Base-by-base conservation (phyloP, 1,140 invertebrate genomes). In the Caerostris extrusa region DNA sequence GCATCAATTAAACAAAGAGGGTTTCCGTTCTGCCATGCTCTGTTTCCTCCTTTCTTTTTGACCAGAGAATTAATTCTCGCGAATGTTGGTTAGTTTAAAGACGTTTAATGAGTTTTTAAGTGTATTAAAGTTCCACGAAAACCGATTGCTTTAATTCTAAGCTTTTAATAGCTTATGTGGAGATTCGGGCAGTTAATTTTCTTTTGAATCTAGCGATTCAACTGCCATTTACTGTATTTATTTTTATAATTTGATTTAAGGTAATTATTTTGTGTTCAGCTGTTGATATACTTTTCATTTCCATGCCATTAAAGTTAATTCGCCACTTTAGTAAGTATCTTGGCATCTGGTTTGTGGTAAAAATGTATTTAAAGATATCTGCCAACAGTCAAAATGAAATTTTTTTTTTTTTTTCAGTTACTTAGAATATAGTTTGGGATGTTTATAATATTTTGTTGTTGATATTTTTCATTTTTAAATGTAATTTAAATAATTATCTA, bases 51-150 rank as follows among this genome's bases (percentile, higher is more conserved):
- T 90, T n/a, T 67, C n/a, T 90, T 90, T 90, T 77, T 64, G n/a
- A 90, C 17, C 57, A 7, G 87, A 58, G 55, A 77, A 77, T 61
- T 56, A 69, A 90, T 69, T 64, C 19, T 50, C 8, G 5, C 34
- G 50, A 7, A 53, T 77, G 34, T 53, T 77, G 71, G 71, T 14
- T 56, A n/a, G 10, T 58, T 83, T 83, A 57, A 57, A 57, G 55
- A 12, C 56, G 3, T 58, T 56, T 83, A 83, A 83, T 83, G 82
- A 57, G 82, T 57, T 83, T 83, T 83, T 83, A 56, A 83, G 56
- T 83, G 82, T 14, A 58, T 56, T 83, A 77, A 77, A 77, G 50
- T 34, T 77, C 7, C 19, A 57, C 14, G 82, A 83, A 58, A 58
- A 57, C n/a, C 82, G 71, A 77, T 77, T 77, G 71, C 10, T 8